A percentile compares a stretch with the other conserved stretches of the same genome.
Evolutionary conservation across 2,113 vertebrate species (phyloP).

Genomic region (Oncorhynchus kisutch): DNA sequence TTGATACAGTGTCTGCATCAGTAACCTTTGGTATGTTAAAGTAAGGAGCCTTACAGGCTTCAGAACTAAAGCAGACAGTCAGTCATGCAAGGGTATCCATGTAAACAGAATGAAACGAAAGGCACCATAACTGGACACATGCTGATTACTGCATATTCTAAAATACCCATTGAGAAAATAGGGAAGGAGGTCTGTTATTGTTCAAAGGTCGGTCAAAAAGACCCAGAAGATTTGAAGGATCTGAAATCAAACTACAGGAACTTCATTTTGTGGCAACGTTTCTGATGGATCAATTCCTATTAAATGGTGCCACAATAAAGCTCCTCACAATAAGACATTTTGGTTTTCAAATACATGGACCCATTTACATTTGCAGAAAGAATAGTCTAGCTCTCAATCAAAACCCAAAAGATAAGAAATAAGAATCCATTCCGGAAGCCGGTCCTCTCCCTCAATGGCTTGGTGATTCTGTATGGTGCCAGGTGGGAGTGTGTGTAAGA

Average conservation of each 20-base stretch:
- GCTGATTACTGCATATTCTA: slow-evolving; percentile 3
- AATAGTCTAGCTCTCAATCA: background rate
- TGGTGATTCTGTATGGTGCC: slow-evolving; percentile 38
- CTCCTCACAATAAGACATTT: slow-evolving; percentile 24
- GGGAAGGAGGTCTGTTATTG: background rate
- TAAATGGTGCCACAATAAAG: slow-evolving; percentile 9
- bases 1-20: too few relatives aligned
- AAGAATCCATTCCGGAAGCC: slow-evolving; percentile 51
- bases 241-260: background rate
- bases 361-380: slow-evolving; percentile 52
- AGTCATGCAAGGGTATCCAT: background rate
- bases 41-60: too few relatives aligned
- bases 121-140: slow-evolving; percentile 21
- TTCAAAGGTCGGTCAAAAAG: background rate
- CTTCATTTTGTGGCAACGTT: background rate
- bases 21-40: too few relatives aligned
- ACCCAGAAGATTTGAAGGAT: too few relatives aligned
- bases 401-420: slow-evolving; percentile 20
- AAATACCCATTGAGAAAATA: background rate
- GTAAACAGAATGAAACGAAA: slow-evolving; percentile 1
- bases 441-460: slow-evolving; percentile 61
- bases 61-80: too few relatives aligned
- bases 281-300: background rate
- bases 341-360: slow-evolving; percentile 60
- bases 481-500: background rate